Conservation (phyloP, 2,888 invertebrate genomes). For the Azorinus chamasolen region DNA sequence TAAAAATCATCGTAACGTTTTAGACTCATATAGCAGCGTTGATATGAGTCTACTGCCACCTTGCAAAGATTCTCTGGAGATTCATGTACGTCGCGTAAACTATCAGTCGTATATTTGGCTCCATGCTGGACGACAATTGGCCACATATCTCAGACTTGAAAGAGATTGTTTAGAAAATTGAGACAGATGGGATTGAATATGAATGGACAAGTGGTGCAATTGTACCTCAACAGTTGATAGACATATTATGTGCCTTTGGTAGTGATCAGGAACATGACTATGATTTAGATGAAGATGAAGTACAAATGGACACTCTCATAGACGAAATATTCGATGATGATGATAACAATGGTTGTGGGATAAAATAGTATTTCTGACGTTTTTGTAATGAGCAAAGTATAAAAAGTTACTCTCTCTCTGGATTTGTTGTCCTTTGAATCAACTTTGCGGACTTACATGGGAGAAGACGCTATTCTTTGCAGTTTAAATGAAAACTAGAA, state of each 20-base stretch:
- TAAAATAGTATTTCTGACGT: no score
- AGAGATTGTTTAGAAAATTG: slow-evolving; percentile 28
- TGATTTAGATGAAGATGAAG: no score
- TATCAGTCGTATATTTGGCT: slow-evolving; percentile 48
- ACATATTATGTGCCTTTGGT: slow-evolving; percentile 5
- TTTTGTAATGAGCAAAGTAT: no score
- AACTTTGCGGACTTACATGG: no score
- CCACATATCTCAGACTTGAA: slow-evolving; percentile 22
- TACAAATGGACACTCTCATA: no score
- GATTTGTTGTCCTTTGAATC: no score
- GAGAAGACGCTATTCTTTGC: no score
- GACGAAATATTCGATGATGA: no score
- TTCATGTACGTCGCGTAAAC: slow-evolving; percentile 42
- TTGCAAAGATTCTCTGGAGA: slow-evolving; percentile 32
- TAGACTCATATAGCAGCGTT: slow-evolving; percentile 27
- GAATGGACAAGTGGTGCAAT: neutral
- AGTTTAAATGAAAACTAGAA: no score
- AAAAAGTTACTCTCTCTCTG: no score
- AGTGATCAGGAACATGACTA: no score
- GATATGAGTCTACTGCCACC: slow-evolving; percentile 47
- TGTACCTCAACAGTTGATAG: slow-evolving; percentile 1
- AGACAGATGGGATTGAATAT: slow-evolving; percentile 5
- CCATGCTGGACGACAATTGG: slow-evolving; percentile 16
- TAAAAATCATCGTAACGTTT: neutral
- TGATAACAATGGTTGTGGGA: no score